Base-by-base conservation (phyloP, 2,888 invertebrate species). In the Amorpha juglandis region DNA sequence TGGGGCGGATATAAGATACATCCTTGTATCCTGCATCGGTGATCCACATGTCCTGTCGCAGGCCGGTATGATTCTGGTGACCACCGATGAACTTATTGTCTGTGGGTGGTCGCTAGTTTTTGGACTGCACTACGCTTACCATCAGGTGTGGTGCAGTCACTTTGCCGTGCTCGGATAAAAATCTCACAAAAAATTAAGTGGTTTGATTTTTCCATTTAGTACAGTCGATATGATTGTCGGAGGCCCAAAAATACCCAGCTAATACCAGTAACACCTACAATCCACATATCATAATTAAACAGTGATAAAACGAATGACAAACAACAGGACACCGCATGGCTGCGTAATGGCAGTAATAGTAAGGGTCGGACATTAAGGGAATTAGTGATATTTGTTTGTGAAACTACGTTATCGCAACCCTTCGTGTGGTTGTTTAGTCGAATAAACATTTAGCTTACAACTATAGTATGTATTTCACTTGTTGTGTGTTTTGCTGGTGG, bases 321-420 rank as follows among this genome's bases (percentile, higher is more conserved):
- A 78, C 74, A 74, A 64, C 63, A 70, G 73, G 70, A 69, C 71
- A 73, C 70, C 69, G 70, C 71, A 70, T 72, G 71, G 70, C 35
- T 63, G 52, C 67, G 69, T 58, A 42, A 68, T 73, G 73, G 71
- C 71, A 71, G 71, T 71, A 71, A 67, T 52, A 65, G 53, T 16
- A 68, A 38, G 58, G 68, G 69, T 66, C 64, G 58, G 64, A 51
- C 68, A 63, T 52, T 67, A 66, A 68, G 51, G 16, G 66, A 71
- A 73, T 74, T 71, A 73, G 70, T 67, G 63, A 67, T 45, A 71
- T 65, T 65, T 65, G 55, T 65, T 45, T 16, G 12, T 7, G 48
- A 38, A 50, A 63, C 63, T 19, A 27, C 35, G 48, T 51, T 50
- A 50, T 51, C 16, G 16, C 6, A 12, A 33, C 48, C 47, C 47